phyloP scores from a whole-genome alignment of 1,140 invertebrate genomes.

The Amphibalanus amphitrite region DNA sequence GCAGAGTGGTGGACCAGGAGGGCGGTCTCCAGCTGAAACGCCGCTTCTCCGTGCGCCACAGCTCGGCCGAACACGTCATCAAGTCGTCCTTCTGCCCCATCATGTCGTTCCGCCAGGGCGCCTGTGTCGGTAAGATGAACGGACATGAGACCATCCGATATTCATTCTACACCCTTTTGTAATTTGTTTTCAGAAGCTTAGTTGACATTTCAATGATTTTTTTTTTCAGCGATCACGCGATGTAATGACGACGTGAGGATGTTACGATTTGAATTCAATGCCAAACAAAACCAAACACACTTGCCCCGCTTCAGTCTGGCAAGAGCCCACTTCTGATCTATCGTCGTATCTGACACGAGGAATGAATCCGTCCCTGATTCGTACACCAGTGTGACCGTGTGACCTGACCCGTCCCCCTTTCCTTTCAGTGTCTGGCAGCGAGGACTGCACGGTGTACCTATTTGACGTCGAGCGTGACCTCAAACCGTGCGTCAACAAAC shows the following conservation, averaged over 20 bases:
- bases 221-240: no score
- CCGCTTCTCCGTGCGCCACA: slow-evolving; percentile 45
- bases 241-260: no score
- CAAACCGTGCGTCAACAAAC: slow-evolving; percentile 56
- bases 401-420: slow-evolving; percentile 16
- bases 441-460: slow-evolving; percentile 71
- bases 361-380: no score
- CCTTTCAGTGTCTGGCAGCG: slow-evolving; percentile 56
- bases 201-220: no score
- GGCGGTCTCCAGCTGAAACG: slow-evolving; percentile 43
- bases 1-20: slow-evolving; percentile 44
- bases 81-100: slow-evolving; percentile 68
- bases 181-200: no score
- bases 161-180: no score
- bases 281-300: no score
- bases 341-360: no score
- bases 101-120: slow-evolving; percentile 59
- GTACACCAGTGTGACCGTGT: neutral
- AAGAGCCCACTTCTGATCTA: no score
- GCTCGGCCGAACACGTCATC: slow-evolving; percentile 34
- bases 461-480: slow-evolving; percentile 52
- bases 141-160: no score
- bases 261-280: no score
- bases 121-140: slow-evolving; percentile 44
- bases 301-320: no score